phyloP scores from a whole-genome alignment of 2,113 vertebrate genomes.

The Phycodurus eques region DNA sequence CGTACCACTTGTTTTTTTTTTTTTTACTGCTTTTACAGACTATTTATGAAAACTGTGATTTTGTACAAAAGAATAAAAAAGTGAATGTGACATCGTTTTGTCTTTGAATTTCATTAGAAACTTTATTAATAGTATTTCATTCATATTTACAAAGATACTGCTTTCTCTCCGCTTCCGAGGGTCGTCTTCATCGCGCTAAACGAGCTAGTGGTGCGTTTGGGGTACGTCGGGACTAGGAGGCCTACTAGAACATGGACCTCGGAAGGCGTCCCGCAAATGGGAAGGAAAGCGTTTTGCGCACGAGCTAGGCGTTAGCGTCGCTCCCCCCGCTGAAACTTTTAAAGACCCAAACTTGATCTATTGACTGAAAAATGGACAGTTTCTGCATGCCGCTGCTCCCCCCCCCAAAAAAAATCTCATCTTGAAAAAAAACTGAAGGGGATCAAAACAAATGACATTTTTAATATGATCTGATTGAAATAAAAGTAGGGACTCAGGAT shows the following conservation, averaged over 20 bases:
- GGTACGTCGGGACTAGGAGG: conserved; percentile 49
- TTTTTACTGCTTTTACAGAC: conserved; percentile 76
- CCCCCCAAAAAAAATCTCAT: too few species aligned
- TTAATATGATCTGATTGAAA: too few species aligned
- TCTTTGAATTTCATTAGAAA: conserved; percentile 14
- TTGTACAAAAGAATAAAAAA: conserved; percentile 75
- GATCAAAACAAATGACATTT: too few species aligned
- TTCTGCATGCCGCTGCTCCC: too few species aligned
- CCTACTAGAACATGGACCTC: conserved; percentile 58
- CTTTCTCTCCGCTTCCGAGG: neutral
- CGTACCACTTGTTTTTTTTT: conserved; percentile 74
- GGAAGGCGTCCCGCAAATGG: conserved; percentile 22
- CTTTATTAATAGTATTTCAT: conserved; percentile 58
- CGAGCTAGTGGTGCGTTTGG: neutral
- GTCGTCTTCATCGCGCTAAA: neutral
- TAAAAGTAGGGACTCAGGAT: too few species aligned
- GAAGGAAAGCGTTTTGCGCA: conserved; percentile 15
- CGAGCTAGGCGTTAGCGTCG: conserved; percentile 9
- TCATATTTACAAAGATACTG: conserved; percentile 38
- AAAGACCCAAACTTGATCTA: neutral
- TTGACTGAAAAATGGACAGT: conserved; percentile 21
- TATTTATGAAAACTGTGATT: conserved; percentile 83
- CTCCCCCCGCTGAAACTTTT: neutral
- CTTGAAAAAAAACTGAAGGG: too few species aligned
- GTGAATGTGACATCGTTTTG: conserved; percentile 8